These are phyloP conservation scores for Cotesia vestalis DNA, from an alignment of 1,140 invertebrate species.

Conservation along the genomic window DNA sequence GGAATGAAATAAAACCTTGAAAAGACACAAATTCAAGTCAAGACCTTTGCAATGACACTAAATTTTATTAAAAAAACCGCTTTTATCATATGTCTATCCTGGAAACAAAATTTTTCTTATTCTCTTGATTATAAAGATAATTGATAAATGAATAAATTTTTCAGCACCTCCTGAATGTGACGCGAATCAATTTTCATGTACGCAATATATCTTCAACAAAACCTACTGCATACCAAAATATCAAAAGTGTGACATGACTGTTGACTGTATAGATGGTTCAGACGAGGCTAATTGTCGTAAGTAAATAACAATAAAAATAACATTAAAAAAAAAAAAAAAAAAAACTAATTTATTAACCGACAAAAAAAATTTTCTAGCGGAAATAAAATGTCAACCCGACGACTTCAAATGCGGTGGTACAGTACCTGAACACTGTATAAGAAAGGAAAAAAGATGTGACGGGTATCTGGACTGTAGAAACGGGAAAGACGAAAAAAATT, in stretches of 20 bases:
- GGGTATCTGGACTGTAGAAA: constrained; percentile 89
- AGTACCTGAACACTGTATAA: constrained; percentile 79
- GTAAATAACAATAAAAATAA: constrained; percentile 61
- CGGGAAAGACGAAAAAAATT: constrained; percentile 84
- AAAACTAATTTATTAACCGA: background rate
- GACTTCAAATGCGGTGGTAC: constrained; percentile 81
- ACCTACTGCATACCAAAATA: constrained; percentile 92
- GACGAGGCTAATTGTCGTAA: constrained; percentile 94
- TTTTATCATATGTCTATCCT: no score
- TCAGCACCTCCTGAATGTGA: constrained; percentile 91
- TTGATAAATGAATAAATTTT: constrained; percentile 44
- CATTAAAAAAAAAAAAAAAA: constrained; percentile 8
- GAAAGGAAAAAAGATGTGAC: constrained; percentile 87
- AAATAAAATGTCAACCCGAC: constrained; percentile 83
- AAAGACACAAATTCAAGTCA: no score
- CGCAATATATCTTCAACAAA: constrained; percentile 92
- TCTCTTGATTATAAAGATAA: no score
- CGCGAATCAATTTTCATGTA: constrained; percentile 83
- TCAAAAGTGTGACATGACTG: constrained; percentile 89
- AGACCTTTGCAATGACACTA: no score
- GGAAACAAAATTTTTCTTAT: no score
- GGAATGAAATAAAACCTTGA: no score
- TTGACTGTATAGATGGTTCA: constrained; percentile 93
- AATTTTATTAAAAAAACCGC: no score
- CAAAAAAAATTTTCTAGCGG: constrained; percentile 70